These are phyloP conservation scores for Paramacrobiotus metropolitanus DNA, from an alignment of 1,140 invertebrate species.

Conservation along the genomic window DNA sequence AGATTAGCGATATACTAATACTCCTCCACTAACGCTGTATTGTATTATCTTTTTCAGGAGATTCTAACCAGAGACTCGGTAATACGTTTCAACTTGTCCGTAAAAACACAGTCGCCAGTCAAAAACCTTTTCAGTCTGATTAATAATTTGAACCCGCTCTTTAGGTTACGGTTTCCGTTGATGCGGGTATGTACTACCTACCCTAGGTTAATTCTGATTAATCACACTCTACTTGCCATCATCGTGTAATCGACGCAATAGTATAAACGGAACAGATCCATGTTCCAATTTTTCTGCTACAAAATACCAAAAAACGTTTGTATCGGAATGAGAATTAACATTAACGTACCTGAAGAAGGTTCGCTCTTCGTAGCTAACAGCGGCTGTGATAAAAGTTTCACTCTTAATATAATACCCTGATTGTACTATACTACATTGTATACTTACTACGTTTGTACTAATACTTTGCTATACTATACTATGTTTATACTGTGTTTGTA, in stretches of 20 bases:
- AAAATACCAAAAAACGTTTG: background rate
- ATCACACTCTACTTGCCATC: no score
- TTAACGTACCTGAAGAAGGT: no score
- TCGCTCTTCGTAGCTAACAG: no score
- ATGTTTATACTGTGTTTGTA: slow-evolving; percentile 20
- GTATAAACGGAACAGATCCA: no score
- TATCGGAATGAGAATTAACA: background rate
- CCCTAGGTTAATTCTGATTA: no score
- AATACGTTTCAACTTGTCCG: background rate
- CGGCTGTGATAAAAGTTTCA: no score
- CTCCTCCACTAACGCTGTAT: no score
- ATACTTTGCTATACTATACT: background rate
- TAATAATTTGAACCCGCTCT: background rate
- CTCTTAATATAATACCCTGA: background rate
- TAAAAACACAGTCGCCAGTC: background rate
- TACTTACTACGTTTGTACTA: background rate
- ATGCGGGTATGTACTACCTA: slow-evolving; percentile 20
- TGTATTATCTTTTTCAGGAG: slow-evolving; percentile 23
- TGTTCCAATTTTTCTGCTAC: background rate
- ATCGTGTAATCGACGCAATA: no score
- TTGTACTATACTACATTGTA: background rate
- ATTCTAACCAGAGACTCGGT: slow-evolving; percentile 37
- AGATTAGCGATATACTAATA: no score
- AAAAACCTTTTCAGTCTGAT: background rate
- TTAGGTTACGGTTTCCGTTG: slow-evolving; percentile 30